These are phyloP conservation scores for Oreochromis niloticus DNA, from an alignment of 2,113 vertebrate species.

Conservation along the genomic window DNA sequence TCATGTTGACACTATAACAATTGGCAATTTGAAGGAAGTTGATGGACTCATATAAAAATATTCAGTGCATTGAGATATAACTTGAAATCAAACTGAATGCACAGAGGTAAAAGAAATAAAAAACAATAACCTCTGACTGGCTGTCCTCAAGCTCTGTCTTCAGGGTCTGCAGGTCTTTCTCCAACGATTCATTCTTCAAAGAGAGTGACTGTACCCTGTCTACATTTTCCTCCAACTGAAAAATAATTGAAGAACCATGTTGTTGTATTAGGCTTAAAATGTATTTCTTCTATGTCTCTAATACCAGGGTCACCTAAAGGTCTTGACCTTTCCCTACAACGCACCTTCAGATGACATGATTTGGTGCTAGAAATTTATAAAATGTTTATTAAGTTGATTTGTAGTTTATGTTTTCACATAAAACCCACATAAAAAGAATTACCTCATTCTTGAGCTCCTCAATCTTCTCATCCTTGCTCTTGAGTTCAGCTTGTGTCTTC, in stretches of 20 bases:
- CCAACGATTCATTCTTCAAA: not conserved
- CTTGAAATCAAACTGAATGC: not conserved
- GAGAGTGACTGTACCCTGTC: not conserved
- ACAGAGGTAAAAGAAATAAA: not conserved
- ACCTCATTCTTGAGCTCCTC: not conserved
- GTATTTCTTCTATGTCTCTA: not conserved
- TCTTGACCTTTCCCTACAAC: not conserved
- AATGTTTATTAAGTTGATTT: too few relatives aligned
- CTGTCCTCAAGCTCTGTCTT: not conserved
- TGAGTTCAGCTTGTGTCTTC: not conserved
- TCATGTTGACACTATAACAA: too few relatives aligned
- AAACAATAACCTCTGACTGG: not conserved
- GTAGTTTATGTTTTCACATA: not conserved
- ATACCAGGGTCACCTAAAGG: not conserved
- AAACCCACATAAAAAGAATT: not conserved
- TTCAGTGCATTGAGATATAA: not conserved
- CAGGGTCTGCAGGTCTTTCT: not conserved
- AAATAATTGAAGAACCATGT: not conserved
- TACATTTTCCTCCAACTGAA: not conserved
- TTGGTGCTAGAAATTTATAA: not conserved
- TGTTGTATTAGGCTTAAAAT: not conserved
- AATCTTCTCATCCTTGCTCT: not conserved
- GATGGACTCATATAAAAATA: not conserved
- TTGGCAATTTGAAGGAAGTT: not conserved
- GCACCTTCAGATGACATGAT: not conserved